A percentile compares a stretch with the other conserved stretches of the same genome.
These are phyloP conservation scores for Enteromius paludinosus DNA, from an alignment of 2,797 vertebrate species.

Conservation along the genomic window DNA sequence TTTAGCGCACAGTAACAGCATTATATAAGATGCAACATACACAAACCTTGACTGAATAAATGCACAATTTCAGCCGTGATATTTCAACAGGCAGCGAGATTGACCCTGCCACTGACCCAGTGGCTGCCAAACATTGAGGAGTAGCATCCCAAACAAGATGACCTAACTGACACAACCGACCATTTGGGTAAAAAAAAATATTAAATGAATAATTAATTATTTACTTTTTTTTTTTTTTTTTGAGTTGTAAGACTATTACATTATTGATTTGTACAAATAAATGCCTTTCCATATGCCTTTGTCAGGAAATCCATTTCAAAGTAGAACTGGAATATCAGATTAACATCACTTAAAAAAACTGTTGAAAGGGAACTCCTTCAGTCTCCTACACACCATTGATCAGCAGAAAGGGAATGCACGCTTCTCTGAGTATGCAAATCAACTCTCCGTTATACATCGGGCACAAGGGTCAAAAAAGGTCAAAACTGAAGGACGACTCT, in stretches of 20 bases:
- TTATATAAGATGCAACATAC: neutral
- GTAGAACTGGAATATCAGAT: neutral
- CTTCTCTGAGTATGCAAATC: constrained; percentile 9
- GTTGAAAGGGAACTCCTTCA: neutral
- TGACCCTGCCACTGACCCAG: neutral
- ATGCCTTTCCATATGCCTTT: neutral
- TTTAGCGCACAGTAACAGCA: neutral
- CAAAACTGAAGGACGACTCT: constrained; percentile 21
- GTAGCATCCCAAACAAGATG: neutral
- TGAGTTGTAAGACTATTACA: neutral
- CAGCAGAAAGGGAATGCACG: neutral
- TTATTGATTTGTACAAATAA: neutral
- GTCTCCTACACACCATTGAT: neutral
- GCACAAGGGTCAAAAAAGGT: constrained; percentile 16
- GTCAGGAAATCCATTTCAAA: neutral
- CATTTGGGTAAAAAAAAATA: no score
- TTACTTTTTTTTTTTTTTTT: no score
- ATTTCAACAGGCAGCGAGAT: neutral
- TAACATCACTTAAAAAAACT: no score
- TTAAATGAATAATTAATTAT: no score
- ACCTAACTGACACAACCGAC: neutral
- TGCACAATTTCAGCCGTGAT: neutral
- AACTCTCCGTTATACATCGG: neutral
- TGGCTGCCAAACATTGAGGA: neutral
- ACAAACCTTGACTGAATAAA: neutral